Percentiles rank a stretch among this genome's conserved stretches.
phyloP scores from a whole-genome alignment of 2,888 invertebrate species.

The Epistrophe eligans region DNA sequence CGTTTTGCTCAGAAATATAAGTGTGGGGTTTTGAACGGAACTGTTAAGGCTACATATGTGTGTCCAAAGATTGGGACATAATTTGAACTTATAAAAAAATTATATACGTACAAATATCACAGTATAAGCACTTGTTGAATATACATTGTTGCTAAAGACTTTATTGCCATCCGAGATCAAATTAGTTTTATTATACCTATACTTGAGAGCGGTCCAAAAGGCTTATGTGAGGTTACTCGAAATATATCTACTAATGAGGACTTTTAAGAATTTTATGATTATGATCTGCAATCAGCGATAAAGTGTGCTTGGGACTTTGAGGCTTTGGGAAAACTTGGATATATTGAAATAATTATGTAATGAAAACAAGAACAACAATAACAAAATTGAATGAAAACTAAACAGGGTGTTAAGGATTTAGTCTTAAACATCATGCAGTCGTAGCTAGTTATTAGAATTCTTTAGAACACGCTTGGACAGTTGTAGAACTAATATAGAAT shows the following conservation, averaged over 20 bases:
- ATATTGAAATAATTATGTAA: background rate
- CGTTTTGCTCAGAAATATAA: background rate
- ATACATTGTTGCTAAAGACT: constrained; percentile 29
- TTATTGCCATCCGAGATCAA: constrained; percentile 9
- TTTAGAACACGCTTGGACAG: no score
- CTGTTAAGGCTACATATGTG: background rate
- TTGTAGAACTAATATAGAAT: no score
- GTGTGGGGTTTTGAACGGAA: background rate
- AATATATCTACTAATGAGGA: constrained; percentile 23
- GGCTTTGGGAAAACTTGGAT: background rate
- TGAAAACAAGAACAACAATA: background rate
- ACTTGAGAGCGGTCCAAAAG: constrained; percentile 3
- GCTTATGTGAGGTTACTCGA: constrained; percentile 1
- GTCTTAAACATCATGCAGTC: no score
- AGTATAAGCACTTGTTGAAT: background rate
- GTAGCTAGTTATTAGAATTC: no score
- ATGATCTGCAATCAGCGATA: background rate
- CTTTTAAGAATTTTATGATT: constrained; percentile 23
- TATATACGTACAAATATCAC: background rate
- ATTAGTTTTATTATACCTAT: constrained; percentile 27
- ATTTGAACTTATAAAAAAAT: background rate
- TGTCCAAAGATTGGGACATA: constrained; percentile 24
- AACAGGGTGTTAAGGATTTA: background rate
- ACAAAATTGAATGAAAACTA: no score
- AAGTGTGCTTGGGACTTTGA: background rate